Conservation (phyloP, 2,888 invertebrate species). For the Andricus quercusramuli region DNA sequence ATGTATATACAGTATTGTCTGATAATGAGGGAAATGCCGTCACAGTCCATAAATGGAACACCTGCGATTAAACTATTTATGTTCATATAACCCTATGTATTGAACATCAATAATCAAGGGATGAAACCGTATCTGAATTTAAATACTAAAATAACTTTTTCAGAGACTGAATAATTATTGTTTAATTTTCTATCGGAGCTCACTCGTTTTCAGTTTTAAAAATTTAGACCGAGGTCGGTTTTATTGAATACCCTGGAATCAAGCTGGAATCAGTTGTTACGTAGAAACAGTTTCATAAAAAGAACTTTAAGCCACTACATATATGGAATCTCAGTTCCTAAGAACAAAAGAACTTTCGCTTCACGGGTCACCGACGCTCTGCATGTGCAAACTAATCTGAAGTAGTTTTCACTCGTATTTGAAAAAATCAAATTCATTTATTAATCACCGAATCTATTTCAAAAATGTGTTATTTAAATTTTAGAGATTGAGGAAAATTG, state of each 20-base stretch:
- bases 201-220: neutral
- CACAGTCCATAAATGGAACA: neutral
- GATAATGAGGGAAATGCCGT: neutral
- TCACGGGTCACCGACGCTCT: neutral
- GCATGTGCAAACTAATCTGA: neutral
- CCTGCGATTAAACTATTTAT: neutral
- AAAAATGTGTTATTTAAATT: neutral
- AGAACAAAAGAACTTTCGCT: constrained; percentile 2
- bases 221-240: neutral
- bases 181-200: neutral
- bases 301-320: neutral
- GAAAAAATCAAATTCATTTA: neutral
- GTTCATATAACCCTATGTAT: neutral
- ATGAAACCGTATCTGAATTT: neutral
- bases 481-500: neutral
- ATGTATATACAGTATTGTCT: neutral
- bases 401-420: neutral
- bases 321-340: neutral
- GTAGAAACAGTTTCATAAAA: neutral
- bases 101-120: neutral
- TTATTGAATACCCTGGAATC: neutral
- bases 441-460: neutral
- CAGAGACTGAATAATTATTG: neutral
- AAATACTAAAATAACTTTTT: neutral
- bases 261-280: neutral